Conservation (phyloP, 2,113 vertebrate genomes). For the Pseudopodoces humilis region DNA sequence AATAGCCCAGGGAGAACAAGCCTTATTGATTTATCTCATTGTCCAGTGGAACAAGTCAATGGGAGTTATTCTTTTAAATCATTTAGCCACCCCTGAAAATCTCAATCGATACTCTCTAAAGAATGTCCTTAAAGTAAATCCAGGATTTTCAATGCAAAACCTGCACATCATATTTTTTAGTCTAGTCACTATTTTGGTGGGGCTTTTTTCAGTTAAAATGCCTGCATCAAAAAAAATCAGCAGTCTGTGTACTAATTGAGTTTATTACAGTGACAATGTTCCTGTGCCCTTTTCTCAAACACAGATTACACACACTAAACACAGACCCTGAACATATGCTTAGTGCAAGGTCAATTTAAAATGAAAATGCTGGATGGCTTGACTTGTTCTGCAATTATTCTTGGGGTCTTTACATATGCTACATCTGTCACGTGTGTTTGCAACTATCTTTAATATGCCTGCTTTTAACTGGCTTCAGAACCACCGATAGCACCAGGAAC, state of each 20-base stretch:
- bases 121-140: constrained; percentile 21
- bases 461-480: not conserved
- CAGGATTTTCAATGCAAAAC: constrained; percentile 13
- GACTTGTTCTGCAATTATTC: not conserved
- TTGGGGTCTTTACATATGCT: not conserved
- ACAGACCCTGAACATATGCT: not conserved
- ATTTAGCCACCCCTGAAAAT: constrained; percentile 26
- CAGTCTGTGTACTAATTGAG: not conserved
- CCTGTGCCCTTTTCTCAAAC: not conserved
- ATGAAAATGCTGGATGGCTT: not conserved
- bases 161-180: not conserved
- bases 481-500: not conserved
- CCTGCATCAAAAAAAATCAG: not conserved
- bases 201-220: not conserved
- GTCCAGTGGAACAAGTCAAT: not conserved
- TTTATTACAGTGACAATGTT: not conserved
- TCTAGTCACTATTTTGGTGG: not conserved
- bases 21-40: constrained; percentile 5
- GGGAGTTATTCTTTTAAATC: constrained; percentile 29
- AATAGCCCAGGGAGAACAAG: not conserved
- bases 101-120: not conserved
- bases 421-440: not conserved
- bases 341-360: not conserved
- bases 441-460: not conserved
- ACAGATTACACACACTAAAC: not conserved